A percentile compares a stretch with the other conserved stretches of the same genome.
Evolutionary conservation across 2,113 vertebrate species (phyloP).

Genomic region (Semicossyphus pulcher): DNA sequence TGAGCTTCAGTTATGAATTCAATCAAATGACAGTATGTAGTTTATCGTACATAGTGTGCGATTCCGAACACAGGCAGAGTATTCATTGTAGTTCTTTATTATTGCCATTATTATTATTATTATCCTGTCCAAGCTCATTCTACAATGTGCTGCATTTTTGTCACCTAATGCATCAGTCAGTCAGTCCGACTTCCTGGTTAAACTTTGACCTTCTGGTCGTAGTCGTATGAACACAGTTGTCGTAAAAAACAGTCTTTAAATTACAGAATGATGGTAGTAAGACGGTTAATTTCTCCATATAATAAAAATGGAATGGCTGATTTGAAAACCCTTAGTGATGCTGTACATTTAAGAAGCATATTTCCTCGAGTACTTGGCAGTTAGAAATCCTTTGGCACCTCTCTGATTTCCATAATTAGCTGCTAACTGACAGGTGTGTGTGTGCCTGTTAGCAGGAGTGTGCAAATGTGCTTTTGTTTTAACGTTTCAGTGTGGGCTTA

Average conservation of each 20-base stretch:
- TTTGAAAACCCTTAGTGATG: not conserved
- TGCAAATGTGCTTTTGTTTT: conserved; percentile 31
- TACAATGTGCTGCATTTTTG: too few relatives aligned
- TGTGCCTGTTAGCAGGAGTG: conserved; percentile 1
- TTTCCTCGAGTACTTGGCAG: not conserved
- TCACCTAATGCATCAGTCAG: too few relatives aligned
- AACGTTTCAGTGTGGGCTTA: conserved; percentile 30
- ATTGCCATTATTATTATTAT: too few relatives aligned
- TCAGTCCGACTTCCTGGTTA: too few relatives aligned
- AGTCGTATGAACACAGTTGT: not conserved
- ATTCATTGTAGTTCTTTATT: too few relatives aligned
- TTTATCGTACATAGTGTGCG: too few relatives aligned
- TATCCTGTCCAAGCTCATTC: too few relatives aligned
- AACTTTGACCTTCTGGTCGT: too few relatives aligned
- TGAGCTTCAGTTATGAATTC: too few relatives aligned
- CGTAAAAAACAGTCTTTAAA: not conserved
- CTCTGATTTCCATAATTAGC: not conserved
- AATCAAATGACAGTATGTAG: too few relatives aligned
- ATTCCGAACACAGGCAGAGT: too few relatives aligned
- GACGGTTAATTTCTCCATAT: not conserved
- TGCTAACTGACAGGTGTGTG: conserved; percentile 26
- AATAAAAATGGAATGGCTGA: not conserved
- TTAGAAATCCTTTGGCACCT: too few relatives aligned
- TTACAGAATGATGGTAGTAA: not conserved
- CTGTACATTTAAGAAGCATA: not conserved